Base-by-base conservation (phyloP, 23 tunicate species). In the Trididemnum clinides region DNA sequence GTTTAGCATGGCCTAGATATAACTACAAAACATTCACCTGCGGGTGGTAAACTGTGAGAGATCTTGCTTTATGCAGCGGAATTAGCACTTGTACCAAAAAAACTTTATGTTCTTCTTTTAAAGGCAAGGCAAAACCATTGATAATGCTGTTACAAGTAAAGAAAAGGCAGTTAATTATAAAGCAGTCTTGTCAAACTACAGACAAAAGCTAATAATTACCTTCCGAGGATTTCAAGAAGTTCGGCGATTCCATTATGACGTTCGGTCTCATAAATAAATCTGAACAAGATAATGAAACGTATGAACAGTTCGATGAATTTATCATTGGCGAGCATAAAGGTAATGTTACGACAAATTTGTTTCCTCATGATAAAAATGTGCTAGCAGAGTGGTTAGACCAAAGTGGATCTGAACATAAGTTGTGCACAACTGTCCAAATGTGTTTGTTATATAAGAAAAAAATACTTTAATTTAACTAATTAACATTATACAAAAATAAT, bases 201-300 rank as follows among this genome's bases (percentile, higher is more conserved):
- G n/a, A n/a, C n/a, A n/a, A n/a, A n/a, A n/a, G n/a, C n/a, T n/a
- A n/a, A n/a, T 39, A 26, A 92, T 12, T 65, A 94, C 96, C 96
- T 90, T 34, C 99, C 99, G 34, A 96, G 77, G 2, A 96, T 96
- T 59, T 96, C 99, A 22, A 96, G 79, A 20, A 96, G 85, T 54
- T 96, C 99, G 3, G 99, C 99, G 51, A 96, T 91, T 19, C 99
- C 99, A 72, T 96, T 96, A 70, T 96, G 99, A 20, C 97, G 84
- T 78, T 96, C 99, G 12, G 82, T 91, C 80, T 96, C 99, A 74
- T 81, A 96, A 58, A 96, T 91, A 69, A 96, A 96, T 65, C 99
- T 91, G 72, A 26, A 92, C 54, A 44, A 44, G 15, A 44, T n/a
- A n/a, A n/a, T 57, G 44, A 71, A 25, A 49, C 18, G n/a, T n/a